Evolutionary conservation across 2,797 vertebrate species (phyloP), one percentile per base, ranked within the genome.

Genomic region (Melanogrammus aeglefinus): DNA sequence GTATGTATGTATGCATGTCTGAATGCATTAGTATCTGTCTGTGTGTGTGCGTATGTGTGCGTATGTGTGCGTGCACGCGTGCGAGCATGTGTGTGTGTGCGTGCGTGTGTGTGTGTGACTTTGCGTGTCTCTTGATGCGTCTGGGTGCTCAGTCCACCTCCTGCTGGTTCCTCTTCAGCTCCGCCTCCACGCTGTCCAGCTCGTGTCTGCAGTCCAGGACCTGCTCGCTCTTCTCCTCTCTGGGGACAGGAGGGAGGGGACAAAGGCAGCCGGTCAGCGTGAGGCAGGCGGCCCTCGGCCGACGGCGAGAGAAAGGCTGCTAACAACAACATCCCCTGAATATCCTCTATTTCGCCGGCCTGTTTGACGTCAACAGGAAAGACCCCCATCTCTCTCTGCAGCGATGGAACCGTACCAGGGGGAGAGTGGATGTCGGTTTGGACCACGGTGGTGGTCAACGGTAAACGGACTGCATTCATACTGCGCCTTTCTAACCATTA

Each of bases 191-290:
- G 88, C 95, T 95, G 73, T 97, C 96, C 82, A 96, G 90, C 86
- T 98, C 97, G 88, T 97, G 96, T 88, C 96, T 96, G 87, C 94
- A 94, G 90, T 98, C 97, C 88, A 97, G 86, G 79, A 96, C 94
- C 84, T 97, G 96, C 87, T 98, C 97, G 75, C 95, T 97, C 93
- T 97, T 98, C 90, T 98, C 97, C 89, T 98, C 97, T 79, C 97
- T 98, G 84, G 71, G 14, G 75, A 75, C 0, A 38, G 38, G 14
- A 57, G 75, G 14, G 21, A 38, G 81, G 27, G 80, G 70, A 80
- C 10, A 80, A 18, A 78, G 27, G 36, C 24, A 76, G 4, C 0
- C n/a, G 0, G 0, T 38, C 1, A 13, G 2, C 38, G 66, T 36
- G 70, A 4, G 35, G 0, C 12, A 3, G 76, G 29, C 63, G 1